Evolutionary conservation across 1,140 invertebrate species (phyloP).

Genomic region (Globodera ellingtonae): DNA sequence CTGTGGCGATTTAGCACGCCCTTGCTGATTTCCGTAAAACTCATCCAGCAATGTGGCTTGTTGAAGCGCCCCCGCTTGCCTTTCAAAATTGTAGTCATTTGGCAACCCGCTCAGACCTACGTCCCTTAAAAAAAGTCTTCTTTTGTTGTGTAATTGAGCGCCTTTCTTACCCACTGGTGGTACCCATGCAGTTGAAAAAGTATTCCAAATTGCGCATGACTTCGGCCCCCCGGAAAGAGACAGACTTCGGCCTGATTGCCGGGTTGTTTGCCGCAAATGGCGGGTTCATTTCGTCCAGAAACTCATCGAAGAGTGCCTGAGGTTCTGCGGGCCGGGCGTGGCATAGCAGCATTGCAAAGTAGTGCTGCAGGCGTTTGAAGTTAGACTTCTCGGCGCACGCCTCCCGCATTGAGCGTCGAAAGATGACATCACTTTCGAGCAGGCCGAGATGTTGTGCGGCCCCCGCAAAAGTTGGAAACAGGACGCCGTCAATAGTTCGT

Average conservation of each 20-base stretch:
- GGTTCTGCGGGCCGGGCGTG: background rate
- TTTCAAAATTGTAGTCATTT: background rate
- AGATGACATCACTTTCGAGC: background rate
- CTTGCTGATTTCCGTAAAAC: background rate
- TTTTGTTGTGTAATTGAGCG: too few species aligned
- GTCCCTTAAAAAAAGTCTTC: background rate
- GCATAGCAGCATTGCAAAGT: background rate
- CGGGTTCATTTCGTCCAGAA: background rate
- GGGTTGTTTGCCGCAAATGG: background rate
- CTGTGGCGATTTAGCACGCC: too few species aligned
- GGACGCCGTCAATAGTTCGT: background rate
- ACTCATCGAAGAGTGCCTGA: background rate
- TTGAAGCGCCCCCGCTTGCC: background rate
- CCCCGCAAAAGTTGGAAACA: background rate
- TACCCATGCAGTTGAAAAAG: conserved; percentile 13
- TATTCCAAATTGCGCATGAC: too few species aligned
- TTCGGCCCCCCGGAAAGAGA: too few species aligned
- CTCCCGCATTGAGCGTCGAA: background rate
- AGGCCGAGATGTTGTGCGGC: background rate
- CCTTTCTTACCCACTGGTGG: background rate
- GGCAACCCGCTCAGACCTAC: background rate
- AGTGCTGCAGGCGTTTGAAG: background rate
- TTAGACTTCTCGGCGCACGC: background rate
- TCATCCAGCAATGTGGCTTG: background rate
- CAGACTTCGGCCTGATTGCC: background rate